Base-by-base conservation (phyloP, 2,113 vertebrate species). In the Phoxinus phoxinus region DNA sequence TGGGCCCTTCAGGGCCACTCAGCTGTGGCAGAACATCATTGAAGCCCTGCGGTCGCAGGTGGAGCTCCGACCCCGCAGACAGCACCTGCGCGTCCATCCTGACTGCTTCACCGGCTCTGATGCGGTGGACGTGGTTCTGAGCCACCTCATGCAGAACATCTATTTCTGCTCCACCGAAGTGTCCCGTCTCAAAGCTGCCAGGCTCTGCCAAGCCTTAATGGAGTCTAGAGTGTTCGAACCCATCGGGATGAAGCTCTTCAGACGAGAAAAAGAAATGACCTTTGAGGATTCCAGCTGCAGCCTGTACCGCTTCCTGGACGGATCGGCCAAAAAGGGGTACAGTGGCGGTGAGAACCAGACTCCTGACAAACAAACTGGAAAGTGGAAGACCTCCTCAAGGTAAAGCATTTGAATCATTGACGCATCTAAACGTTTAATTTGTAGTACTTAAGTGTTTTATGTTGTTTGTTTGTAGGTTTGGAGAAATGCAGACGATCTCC, bases 121-220 rank as follows among this genome's bases (percentile, higher is more conserved):
- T 75, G 96, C 96, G 0, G 96, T 97, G 71, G 96, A 96, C 27
- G 92, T 95, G 0, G 94, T 97, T 2, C 93, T 97, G 84, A 96
- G 95, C 88, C 95, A 96, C 84, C 91, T 97, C 83, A 97, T 96
- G 95, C 96, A 97, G 92, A 97, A 95, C 72, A 93, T 93, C 61
- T 94, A 92, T 85, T 94, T 97, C 77, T 95, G 93, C 91, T 94
- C 93, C 61, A 95, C 89, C 72, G 96, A 96, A 25, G 93, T 97
- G 90, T 97, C 96, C 63, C 92, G 91, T 13, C 92, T 95, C 56
- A 97, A 97, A 89, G 96, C 96, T 21, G 90, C 95, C 51, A 90
- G 91, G 15, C 95, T 99, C 13, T 98, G 96, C 90, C 96, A 97
- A 86, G 93, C 94, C 0, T 83, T 98, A 89, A 97, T 97, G 96